Base-by-base conservation (phyloP, 1,140 invertebrate species). In the Ptiloglossa arizonensis region DNA sequence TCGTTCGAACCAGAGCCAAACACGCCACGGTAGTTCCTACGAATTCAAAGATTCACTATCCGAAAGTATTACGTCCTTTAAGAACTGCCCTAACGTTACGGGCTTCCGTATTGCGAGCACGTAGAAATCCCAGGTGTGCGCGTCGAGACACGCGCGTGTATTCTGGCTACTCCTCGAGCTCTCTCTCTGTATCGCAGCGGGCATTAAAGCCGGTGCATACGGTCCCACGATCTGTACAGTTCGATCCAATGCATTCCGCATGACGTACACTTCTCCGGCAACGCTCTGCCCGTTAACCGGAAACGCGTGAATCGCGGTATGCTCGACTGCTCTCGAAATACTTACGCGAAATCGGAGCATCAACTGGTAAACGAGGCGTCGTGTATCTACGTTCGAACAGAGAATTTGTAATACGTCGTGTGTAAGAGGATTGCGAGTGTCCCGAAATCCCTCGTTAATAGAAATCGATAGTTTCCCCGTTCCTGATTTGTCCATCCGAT, bases 241-340 rank as follows among this genome's bases (percentile, higher is more conserved):
- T 35, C 48, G 32, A 54, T 48, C 38, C 67, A 24, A 57, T 70
- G 67, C 35, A 52, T 41, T 57, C 38, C 38, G 9, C 38, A 17
- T 35, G 68, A 71, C 68, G 68, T 41, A 41, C 46, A 38, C n/a
- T 60, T 35, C 56, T 35, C 60, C 57, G 56, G 35, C 59, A 69
- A 62, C 29, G 32, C n/a, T n/a, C 29, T n/a, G n/a, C 3, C 54
- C 41, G 69, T 72, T 62, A 72, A 44, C 41, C 68, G 54, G 56
- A 59, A 59, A 57, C 29, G 44, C 38, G 68, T 15, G 57, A 54
- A 52, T 24, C 64, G 24, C 54, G 38, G 0, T 22, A 2, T 27
- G 56, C 22, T 48, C 15, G 6, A 11, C 41, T 24, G 5, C 24
- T 22, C 35, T 19, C 15, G 54, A 15, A 19, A 71, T 44, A 46